Conservation (phyloP, 2,888 invertebrate genomes). For the Hypomecis atomaria region DNA sequence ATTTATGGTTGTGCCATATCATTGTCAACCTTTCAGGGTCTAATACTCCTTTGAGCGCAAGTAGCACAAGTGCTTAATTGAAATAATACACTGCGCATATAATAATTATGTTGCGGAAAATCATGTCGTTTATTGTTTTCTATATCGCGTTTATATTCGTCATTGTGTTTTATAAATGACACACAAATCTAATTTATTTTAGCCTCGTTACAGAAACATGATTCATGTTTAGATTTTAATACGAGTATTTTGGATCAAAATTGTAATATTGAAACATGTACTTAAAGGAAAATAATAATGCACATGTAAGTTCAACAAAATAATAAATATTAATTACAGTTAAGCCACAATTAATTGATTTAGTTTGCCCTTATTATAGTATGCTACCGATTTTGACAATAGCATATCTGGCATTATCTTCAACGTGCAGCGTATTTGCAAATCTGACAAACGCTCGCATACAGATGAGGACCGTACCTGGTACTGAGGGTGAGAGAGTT, state of each 20-base stretch:
- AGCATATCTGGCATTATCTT: constrained; percentile 1
- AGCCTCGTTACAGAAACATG: constrained; percentile 43
- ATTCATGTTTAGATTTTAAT: constrained; percentile 33
- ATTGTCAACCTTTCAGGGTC: constrained; percentile 67
- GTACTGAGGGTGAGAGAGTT: constrained; percentile 17
- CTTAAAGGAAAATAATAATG: neutral
- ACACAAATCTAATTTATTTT: constrained; percentile 44
- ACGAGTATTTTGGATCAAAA: constrained; percentile 9
- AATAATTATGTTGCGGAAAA: constrained; percentile 50
- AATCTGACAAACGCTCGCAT: constrained; percentile 15
- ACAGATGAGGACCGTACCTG: constrained; percentile 14
- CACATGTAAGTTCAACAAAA: neutral
- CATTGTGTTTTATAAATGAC: constrained; percentile 41
- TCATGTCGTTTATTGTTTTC: constrained; percentile 46
- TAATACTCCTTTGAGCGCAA: constrained; percentile 41
- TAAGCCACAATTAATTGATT: too few species aligned
- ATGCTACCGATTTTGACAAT: neutral
- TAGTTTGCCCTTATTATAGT: too few species aligned
- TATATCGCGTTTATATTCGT: constrained; percentile 34
- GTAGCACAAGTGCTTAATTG: constrained; percentile 31
- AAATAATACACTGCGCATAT: constrained; percentile 29
- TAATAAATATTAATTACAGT: neutral
- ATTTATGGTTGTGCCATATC: constrained; percentile 66
- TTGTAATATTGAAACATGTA: neutral
- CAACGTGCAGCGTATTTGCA: constrained; percentile 16